These are phyloP conservation scores for Drosophila novamexicana DNA, from an alignment of 1,140 invertebrate species.

Conservation along the genomic window DNA sequence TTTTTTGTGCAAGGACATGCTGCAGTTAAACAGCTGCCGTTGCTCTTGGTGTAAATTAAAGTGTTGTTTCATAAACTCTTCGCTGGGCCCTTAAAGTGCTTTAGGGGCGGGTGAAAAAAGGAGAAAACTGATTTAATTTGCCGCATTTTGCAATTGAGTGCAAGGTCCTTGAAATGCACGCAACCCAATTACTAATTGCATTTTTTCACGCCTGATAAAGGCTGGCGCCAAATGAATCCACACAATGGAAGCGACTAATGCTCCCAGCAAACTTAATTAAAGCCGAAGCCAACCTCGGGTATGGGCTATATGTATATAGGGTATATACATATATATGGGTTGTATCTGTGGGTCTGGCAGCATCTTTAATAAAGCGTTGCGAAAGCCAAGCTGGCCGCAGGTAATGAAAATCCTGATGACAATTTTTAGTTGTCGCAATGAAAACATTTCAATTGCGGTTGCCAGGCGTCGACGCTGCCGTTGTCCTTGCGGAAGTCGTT, in stretches of 20 bases:
- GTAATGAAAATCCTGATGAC: conserved; percentile 81
- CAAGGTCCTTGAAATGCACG: conserved; percentile 62
- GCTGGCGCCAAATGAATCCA: conserved; percentile 54
- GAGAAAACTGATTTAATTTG: conserved; percentile 73
- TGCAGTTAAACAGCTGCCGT: conserved; percentile 52
- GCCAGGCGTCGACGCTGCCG: conserved; percentile 47
- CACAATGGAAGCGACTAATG: conserved; percentile 35
- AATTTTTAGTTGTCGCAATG: conserved; percentile 81
- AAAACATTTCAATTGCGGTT: conserved; percentile 82
- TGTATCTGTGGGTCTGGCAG: conserved; percentile 7
- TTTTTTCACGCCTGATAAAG: conserved; percentile 79
- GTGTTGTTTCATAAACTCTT: conserved; percentile 36
- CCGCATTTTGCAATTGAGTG: conserved; percentile 76
- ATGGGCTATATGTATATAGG: not conserved
- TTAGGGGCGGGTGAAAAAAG: conserved; percentile 10
- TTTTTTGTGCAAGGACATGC: conserved; percentile 13
- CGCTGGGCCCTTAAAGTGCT: conserved; percentile 15
- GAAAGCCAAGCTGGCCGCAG: conserved; percentile 72
- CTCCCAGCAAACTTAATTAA: conserved; percentile 74
- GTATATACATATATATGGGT: not conserved
- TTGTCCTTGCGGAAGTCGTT: conserved; percentile 58
- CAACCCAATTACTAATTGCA: conserved; percentile 74
- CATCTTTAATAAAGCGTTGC: conserved; percentile 74
- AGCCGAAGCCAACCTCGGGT: conserved; percentile 57
- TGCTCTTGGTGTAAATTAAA: conserved; percentile 17